phyloP scores from a whole-genome alignment of 2,797 vertebrate genomes.

The Cyprinodon diabolis region DNA sequence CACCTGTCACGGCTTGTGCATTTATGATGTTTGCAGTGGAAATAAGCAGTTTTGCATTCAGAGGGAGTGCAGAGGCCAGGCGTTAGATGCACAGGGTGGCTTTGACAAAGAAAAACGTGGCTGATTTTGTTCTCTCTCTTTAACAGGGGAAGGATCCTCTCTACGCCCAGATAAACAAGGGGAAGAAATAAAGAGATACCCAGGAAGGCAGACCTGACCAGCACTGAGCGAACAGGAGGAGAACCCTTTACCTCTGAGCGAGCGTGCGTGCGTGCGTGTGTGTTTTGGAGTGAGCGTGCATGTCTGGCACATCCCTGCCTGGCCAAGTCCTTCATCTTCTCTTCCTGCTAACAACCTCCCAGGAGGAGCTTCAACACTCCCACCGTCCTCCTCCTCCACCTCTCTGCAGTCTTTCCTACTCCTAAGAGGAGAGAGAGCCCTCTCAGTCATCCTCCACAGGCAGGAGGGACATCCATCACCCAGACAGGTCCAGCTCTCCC shows the following conservation, averaged over 20 bases:
- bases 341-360: conserved; percentile 63
- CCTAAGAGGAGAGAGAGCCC: conserved; percentile 46
- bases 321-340: conserved; percentile 54
- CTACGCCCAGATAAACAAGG: conserved; percentile 96
- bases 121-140: conserved; percentile 41
- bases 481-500: conserved; percentile 59
- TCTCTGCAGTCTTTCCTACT: conserved; percentile 52
- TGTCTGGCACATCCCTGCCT: conserved; percentile 39
- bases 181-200: conserved; percentile 89
- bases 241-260: conserved; percentile 51
- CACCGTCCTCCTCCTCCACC: conserved; percentile 44
- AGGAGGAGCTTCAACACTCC: conserved; percentile 48
- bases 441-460: conserved; percentile 52
- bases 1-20: conserved; percentile 27
- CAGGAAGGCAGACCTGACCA: conserved; percentile 76
- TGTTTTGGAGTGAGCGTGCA: conserved; percentile 34
- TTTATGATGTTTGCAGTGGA: conserved; percentile 14
- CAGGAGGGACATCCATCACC: conserved; percentile 65
- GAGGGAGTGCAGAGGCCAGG: background rate
- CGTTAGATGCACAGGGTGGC: background rate
- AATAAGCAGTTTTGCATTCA: background rate
- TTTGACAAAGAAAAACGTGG: background rate
- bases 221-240: conserved; percentile 76
- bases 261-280: conserved; percentile 20
- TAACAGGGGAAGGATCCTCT: conserved; percentile 91